These are phyloP conservation scores for Thymelicus lineola DNA, from an alignment of 2,888 invertebrate genomes.

Conservation along the genomic window DNA sequence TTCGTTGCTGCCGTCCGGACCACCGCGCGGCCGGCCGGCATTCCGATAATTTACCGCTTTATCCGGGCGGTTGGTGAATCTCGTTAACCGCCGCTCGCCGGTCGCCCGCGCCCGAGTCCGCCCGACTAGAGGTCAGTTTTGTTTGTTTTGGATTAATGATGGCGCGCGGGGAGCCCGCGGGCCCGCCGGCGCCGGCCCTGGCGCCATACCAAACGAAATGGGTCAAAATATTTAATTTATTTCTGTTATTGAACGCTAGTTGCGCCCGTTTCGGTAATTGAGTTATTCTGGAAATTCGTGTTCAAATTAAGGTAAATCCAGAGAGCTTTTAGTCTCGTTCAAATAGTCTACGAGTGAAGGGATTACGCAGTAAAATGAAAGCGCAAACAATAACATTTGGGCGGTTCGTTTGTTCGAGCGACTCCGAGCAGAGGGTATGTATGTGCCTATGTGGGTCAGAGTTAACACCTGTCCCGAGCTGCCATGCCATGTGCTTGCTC, in stretches of 20 bases:
- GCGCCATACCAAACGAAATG: slow-evolving; percentile 77
- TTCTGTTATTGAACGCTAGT: slow-evolving; percentile 72
- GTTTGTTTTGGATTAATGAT: slow-evolving; percentile 84
- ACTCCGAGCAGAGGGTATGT: slow-evolving; percentile 56
- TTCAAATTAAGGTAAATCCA: slow-evolving; percentile 62
- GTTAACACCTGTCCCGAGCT: slow-evolving; percentile 77
- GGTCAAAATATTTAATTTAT: slow-evolving; percentile 80
- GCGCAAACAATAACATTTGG: slow-evolving; percentile 74
- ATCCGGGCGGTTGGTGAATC: slow-evolving; percentile 81
- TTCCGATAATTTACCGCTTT: slow-evolving; percentile 84
- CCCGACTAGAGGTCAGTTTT: slow-evolving; percentile 81
- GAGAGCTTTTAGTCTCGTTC: slow-evolving; percentile 70
- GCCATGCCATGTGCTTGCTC: slow-evolving; percentile 67
- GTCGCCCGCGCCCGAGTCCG: slow-evolving; percentile 43
- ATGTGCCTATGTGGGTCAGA: slow-evolving; percentile 45
- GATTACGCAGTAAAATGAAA: slow-evolving; percentile 62
- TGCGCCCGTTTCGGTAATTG: slow-evolving; percentile 67
- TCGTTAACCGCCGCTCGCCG: slow-evolving; percentile 70
- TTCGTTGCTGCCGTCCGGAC: slow-evolving; percentile 67
- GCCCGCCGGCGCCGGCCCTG: slow-evolving; percentile 78
- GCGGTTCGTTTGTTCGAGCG: slow-evolving; percentile 77
- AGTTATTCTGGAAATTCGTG: slow-evolving; percentile 63
- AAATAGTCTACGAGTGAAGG: slow-evolving; percentile 63
- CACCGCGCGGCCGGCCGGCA: slow-evolving; percentile 74
- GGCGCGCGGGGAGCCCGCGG: slow-evolving; percentile 77